A percentile compares a stretch with the other conserved stretches of the same genome.
These are phyloP conservation scores for Azorinus chamasolen DNA, from an alignment of 2,888 invertebrate species.

Conservation along the genomic window DNA sequence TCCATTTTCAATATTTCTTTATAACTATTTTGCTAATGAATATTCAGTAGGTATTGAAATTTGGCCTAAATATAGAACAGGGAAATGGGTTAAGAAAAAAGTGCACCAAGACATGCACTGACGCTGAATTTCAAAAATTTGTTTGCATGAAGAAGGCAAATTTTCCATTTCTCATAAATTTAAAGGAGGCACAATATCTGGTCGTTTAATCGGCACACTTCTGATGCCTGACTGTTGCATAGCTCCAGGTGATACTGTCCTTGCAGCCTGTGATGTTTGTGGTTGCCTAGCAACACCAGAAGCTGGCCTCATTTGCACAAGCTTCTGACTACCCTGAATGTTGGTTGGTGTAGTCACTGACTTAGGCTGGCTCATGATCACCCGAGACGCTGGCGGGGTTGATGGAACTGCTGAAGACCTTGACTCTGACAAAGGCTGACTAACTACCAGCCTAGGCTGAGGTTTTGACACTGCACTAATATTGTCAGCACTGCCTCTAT, in stretches of 20 bases:
- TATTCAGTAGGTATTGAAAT: no score
- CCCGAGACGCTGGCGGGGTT: neutral
- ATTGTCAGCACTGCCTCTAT: constrained; percentile 3
- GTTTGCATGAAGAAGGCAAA: no score
- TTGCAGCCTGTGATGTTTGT: neutral
- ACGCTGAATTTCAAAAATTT: no score
- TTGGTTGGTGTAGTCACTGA: neutral
- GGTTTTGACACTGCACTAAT: neutral
- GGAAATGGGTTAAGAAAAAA: no score
- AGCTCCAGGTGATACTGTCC: neutral
- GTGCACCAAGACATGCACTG: no score
- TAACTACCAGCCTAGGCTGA: constrained; percentile 32
- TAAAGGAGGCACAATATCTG: constrained; percentile 53
- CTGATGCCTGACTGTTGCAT: neutral
- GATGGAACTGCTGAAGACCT: neutral
- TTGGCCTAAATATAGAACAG: no score
- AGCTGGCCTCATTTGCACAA: neutral
- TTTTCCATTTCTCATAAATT: constrained; percentile 14
- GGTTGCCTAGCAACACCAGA: neutral
- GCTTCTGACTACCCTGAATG: no score
- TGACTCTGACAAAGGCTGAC: constrained; percentile 22
- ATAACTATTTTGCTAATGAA: no score
- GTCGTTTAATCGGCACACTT: constrained; percentile 18
- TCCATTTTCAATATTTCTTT: no score
- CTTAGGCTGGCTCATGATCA: constrained; percentile 1